These are phyloP conservation scores for Plebejus anna DNA, from an alignment of 2,888 invertebrate species.

Conservation along the genomic window DNA sequence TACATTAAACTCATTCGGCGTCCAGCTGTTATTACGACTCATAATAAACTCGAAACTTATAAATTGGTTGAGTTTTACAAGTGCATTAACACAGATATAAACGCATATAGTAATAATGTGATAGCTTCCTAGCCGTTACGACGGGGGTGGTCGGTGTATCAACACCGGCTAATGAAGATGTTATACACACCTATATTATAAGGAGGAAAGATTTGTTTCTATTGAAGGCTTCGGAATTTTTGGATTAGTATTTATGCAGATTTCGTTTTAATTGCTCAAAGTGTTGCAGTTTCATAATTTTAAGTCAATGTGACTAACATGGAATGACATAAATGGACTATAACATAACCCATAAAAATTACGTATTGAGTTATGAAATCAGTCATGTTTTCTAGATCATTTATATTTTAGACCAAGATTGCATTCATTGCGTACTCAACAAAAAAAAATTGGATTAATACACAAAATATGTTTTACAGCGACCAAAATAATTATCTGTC, in stretches of 20 bases:
- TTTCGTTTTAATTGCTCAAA: not conserved
- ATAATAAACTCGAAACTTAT: constrained; percentile 13
- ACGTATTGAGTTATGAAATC: too few relatives aligned
- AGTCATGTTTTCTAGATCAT: too few relatives aligned
- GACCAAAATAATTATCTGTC: too few relatives aligned
- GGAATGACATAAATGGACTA: too few relatives aligned
- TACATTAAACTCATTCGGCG: not conserved
- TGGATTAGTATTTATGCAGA: not conserved
- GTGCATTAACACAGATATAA: constrained; percentile 18
- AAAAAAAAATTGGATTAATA: too few relatives aligned
- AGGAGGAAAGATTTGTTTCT: not conserved
- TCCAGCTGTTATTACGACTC: constrained; percentile 14
- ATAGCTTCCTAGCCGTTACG: constrained; percentile 8
- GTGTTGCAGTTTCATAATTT: too few relatives aligned
- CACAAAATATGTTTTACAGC: too few relatives aligned
- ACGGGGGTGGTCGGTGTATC: not conserved
- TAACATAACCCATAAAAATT: too few relatives aligned
- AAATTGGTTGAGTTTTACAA: constrained; percentile 17
- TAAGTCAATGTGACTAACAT: too few relatives aligned
- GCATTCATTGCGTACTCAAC: too few relatives aligned
- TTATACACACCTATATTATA: not conserved
- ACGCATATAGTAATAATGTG: constrained; percentile 5
- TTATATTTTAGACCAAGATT: too few relatives aligned
- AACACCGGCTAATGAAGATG: not conserved
- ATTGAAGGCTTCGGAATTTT: not conserved